These are phyloP conservation scores for Clupea harengus DNA, from an alignment of 2,113 vertebrate genomes.

Conservation along the genomic window DNA sequence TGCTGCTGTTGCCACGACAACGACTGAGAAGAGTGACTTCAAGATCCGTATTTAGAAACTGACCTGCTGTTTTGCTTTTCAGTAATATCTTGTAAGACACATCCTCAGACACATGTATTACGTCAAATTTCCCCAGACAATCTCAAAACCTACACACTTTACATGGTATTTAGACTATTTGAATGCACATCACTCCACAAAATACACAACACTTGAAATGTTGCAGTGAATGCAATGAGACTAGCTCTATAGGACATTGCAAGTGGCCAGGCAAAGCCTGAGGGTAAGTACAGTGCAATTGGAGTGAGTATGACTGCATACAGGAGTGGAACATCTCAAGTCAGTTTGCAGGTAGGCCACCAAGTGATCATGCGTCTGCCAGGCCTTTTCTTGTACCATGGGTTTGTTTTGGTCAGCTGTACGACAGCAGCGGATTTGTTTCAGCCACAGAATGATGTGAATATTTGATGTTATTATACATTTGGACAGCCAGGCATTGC, in stretches of 20 bases:
- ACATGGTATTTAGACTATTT: not conserved
- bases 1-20: constrained; percentile 48
- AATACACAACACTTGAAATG: not conserved
- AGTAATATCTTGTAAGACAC: not conserved
- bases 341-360: constrained; percentile 55
- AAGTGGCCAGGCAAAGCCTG: constrained; percentile 42
- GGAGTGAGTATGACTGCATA: constrained; percentile 39
- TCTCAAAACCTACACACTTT: not conserved
- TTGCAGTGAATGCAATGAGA: not conserved
- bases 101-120: not conserved
- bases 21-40: constrained; percentile 6
- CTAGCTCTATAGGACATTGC: constrained; percentile 26
- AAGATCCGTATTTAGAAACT: not conserved
- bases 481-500: too few species aligned
- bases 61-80: not conserved
- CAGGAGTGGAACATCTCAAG: constrained; percentile 45
- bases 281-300: constrained; percentile 60
- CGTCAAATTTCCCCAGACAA: not conserved
- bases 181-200: not conserved
- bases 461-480: not conserved
- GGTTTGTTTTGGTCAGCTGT: not conserved
- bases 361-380: constrained; percentile 8
- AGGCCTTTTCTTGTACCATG: not conserved
- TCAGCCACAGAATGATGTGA: not conserved
- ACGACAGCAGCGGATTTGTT: not conserved